Conservation (phyloP, 2,888 invertebrate species). For the Merodon equestris region DNA sequence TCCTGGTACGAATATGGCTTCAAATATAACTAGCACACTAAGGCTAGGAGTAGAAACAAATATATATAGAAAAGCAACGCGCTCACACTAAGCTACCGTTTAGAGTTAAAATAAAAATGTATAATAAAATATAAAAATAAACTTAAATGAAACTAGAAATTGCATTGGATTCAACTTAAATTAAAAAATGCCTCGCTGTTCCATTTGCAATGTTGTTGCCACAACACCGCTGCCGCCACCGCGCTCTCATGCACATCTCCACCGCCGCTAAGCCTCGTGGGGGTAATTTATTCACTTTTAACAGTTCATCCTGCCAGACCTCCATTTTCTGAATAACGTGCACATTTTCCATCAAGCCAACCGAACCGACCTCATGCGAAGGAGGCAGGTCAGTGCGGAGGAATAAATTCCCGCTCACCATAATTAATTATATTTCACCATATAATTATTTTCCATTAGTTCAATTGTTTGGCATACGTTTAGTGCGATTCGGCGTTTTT, state of each 20-base stretch:
- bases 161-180: slow-evolving; percentile 40
- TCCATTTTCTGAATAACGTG: slow-evolving; percentile 48
- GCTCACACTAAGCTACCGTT: slow-evolving; percentile 24
- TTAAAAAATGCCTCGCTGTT: slow-evolving; percentile 17
- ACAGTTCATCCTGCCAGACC: slow-evolving; percentile 51
- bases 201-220: slow-evolving; percentile 20
- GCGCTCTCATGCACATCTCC: not conserved
- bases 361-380: not conserved
- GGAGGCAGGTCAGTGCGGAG: not conserved
- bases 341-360: slow-evolving; percentile 16
- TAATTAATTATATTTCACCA: slow-evolving; percentile 55
- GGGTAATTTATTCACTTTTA: slow-evolving; percentile 60
- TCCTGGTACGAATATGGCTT: slow-evolving; percentile 8
- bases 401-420: slow-evolving; percentile 42
- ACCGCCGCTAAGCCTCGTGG: slow-evolving; percentile 41
- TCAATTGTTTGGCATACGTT: slow-evolving; percentile 43
- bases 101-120: slow-evolving; percentile 9
- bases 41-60: slow-evolving; percentile 17
- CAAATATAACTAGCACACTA: slow-evolving; percentile 13
- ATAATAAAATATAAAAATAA: slow-evolving; percentile 17
- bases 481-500: slow-evolving; percentile 21
- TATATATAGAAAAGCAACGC: not conserved
- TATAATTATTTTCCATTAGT: slow-evolving; percentile 62
- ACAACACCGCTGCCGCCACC: not conserved
- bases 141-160: slow-evolving; percentile 43